phyloP scores from a whole-genome alignment of 2,113 vertebrate species.

The Esox niger region DNA sequence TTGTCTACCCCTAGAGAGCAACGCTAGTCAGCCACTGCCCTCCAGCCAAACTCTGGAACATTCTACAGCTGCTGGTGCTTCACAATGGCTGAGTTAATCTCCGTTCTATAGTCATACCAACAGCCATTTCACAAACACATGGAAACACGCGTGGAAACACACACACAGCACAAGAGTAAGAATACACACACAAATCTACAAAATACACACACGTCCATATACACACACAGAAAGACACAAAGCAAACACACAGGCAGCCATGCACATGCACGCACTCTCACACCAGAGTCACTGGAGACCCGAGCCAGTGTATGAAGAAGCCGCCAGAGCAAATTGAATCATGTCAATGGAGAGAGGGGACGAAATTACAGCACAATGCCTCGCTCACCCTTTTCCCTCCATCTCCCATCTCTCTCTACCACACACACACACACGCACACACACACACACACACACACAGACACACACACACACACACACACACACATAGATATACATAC shows the following conservation, averaged over 20 bases:
- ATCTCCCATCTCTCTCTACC: neutral
- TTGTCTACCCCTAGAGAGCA: no score
- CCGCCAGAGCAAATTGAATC: slow-evolving; percentile 35
- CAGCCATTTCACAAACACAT: no score
- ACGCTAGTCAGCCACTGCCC: no score
- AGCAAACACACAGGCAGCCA: neutral
- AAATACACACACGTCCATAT: no score
- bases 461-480: neutral
- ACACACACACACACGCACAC: neutral
- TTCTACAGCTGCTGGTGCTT: no score
- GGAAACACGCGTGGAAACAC: neutral
- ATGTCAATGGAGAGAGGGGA: slow-evolving; percentile 27
- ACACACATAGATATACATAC: no score
- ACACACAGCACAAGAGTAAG: neutral
- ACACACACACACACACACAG: neutral
- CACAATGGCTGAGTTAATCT: no score
- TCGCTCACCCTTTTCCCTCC: slow-evolving; percentile 1
- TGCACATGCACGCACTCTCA: slow-evolving; percentile 9
- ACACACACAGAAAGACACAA: neutral
- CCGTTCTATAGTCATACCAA: no score
- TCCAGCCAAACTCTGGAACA: no score
- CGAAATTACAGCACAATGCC: slow-evolving; percentile 22
- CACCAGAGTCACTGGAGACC: slow-evolving; percentile 20
- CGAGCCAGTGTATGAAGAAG: slow-evolving; percentile 32
- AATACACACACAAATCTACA: neutral